Conservation (phyloP, 2,888 invertebrate species). For the Hymenopus coronatus region DNA sequence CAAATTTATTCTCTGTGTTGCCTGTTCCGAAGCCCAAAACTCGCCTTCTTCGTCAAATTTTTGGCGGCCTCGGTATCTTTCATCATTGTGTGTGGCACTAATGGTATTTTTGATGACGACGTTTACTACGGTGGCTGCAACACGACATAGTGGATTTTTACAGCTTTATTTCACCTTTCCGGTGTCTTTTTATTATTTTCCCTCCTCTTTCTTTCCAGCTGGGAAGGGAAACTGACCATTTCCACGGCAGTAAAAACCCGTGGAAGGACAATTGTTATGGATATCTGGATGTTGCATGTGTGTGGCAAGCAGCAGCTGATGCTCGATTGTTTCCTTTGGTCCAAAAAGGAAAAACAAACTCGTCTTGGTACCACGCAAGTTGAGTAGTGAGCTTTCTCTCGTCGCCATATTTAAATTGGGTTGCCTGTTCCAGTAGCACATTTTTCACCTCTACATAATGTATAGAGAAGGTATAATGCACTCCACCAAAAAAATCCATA, state of each 20-base stretch:
- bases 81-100: conserved; percentile 15
- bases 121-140: neutral
- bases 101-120: conserved; percentile 8
- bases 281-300: neutral
- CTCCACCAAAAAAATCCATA: too few species aligned
- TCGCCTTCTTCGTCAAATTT: neutral
- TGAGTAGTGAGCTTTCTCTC: neutral
- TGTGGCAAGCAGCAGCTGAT: neutral
- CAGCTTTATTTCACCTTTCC: conserved; percentile 9
- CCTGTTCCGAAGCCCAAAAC: neutral
- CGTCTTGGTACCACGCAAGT: neutral
- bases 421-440: neutral
- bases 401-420: neutral
- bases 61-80: neutral
- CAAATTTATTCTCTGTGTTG: neutral
- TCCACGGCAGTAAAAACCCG: conserved; percentile 1
- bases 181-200: conserved; percentile 10
- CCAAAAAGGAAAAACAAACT: neutral
- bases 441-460: too few species aligned
- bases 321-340: neutral
- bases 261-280: neutral
- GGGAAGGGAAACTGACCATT: conserved; percentile 11
- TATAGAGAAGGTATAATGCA: too few species aligned
- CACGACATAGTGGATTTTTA: conserved; percentile 2
- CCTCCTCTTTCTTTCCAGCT: neutral